Evolutionary conservation across 37 sponge, comb jelly and placozoan genomes (phyloP), one percentile per base, ranked within the genome.

Genomic region (Ianthella basta): DNA sequence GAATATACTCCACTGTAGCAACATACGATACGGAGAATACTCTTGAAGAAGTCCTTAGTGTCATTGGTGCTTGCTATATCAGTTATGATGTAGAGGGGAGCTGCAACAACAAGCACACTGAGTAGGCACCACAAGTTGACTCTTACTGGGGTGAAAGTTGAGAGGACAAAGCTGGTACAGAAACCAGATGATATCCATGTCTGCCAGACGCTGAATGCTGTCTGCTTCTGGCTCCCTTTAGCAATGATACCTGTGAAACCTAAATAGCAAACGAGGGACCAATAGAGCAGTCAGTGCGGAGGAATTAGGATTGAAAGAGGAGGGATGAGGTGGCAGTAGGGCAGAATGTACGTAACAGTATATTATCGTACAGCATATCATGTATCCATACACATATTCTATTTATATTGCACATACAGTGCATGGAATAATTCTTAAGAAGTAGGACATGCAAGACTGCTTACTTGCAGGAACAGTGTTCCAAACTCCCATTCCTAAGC

Each of bases 401-500:
- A n/a, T n/a, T n/a, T n/a, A n/a, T n/a, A n/a, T 44, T 44, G 50
- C 50, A 44, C 3, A 10, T 44, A 8, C 50, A 44, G 50, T 8
- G 50, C 8, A 44, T 44, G 50, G 3, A 44, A 10, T 44, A 8
- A 8, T 10, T 10, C 6, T 44, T 3, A 3, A 44, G 50, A 8
- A 10, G 50, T 44, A 44, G n/a, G n/a, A 44, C 8, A 8, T 3
- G 50, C 50, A 44, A 3, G 8, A 44, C 3, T 15, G 40, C 92
- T 55, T 59, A 91, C 92, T 88, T 87, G 86, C 59, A 19, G 59
- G 14, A 21, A 85, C 55, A 34, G 86, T 87, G 60, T 91, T 84
- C 88, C 88, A 88, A 18, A 88, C 60, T 35, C 77, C 92, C 72
- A 85, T 86, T 38, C 80, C 74, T 0, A 55, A 57, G 19, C 92